These are phyloP conservation scores for Tragelaphus strepsiceros DNA, from an alignment of 2,113 vertebrate genomes.

Conservation along the genomic window DNA sequence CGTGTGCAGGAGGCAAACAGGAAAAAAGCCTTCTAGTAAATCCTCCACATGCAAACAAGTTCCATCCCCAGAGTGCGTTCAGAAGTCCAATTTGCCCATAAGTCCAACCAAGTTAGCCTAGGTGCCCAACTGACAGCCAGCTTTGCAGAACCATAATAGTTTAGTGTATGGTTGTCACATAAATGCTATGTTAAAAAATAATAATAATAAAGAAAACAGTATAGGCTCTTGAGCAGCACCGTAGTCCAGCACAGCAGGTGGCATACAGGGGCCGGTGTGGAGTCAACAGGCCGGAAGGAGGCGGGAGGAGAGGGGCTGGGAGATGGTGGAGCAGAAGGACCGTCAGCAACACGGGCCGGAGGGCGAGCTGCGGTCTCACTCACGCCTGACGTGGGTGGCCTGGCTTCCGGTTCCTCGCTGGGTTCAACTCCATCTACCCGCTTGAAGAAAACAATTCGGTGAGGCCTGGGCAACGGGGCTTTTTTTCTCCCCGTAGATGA, in stretches of 20 bases:
- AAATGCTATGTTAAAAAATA: neutral
- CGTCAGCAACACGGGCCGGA: accelerated
- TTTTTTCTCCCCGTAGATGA: neutral
- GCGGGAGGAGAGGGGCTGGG: accelerated
- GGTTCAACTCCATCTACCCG: neutral
- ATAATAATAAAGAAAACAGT: neutral
- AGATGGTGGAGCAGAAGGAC: neutral
- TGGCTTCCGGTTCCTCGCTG: neutral
- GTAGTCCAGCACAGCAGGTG: neutral
- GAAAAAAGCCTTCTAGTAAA: neutral
- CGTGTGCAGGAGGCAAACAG: accelerated
- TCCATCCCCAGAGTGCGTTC: neutral
- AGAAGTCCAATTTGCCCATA: accelerated
- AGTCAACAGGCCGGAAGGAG: neutral
- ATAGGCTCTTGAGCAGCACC: neutral
- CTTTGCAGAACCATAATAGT: neutral
- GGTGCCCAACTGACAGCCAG: neutral
- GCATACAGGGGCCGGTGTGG: neutral
- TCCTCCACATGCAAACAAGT: neutral
- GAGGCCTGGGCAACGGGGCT: neutral
- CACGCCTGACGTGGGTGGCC: accelerated
- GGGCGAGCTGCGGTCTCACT: neutral
- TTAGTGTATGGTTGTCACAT: neutral
- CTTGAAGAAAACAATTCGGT: neutral
- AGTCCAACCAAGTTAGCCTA: neutral